Evolutionary conservation across 2,797 vertebrate genomes (phyloP).

Genomic region (Pseudochromis fuscus): DNA sequence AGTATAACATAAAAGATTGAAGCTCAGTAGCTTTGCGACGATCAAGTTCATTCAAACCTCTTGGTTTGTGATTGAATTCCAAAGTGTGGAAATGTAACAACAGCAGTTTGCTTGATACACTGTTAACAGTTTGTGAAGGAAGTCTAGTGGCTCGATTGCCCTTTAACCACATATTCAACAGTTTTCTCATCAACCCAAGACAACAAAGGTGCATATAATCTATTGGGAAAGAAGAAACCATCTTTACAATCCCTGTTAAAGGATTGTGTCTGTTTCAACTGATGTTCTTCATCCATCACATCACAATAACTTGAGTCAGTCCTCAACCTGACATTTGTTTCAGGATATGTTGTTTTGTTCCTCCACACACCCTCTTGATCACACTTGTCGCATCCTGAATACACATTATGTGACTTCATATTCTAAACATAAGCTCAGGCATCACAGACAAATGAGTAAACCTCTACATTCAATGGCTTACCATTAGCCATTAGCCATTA

Average conservation of each 20-base stretch:
- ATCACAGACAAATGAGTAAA: slow-evolving; percentile 1
- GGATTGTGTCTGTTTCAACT: background rate
- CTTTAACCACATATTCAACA: slow-evolving; percentile 1
- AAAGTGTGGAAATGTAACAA: too few relatives aligned
- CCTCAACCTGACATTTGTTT: slow-evolving; percentile 1
- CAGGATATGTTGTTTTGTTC: background rate
- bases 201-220: slow-evolving; percentile 19
- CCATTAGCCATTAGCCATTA: background rate
- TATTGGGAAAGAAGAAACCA: slow-evolving; percentile 9
- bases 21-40: too few relatives aligned
- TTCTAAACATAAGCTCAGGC: slow-evolving; percentile 1
- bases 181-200: slow-evolving; percentile 12
- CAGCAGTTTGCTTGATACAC: too few relatives aligned
- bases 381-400: background rate
- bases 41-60: too few relatives aligned
- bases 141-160: too few relatives aligned
- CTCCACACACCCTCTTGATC: background rate
- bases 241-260: slow-evolving; percentile 3
- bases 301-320: slow-evolving; percentile 7
- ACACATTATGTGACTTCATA: background rate
- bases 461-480: background rate
- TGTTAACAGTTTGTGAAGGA: too few relatives aligned
- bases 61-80: too few relatives aligned
- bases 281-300: slow-evolving; percentile 14
- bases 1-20: too few relatives aligned